These are phyloP conservation scores for Hypercompe scribonia DNA, from an alignment of 2,888 invertebrate species.

Conservation along the genomic window DNA sequence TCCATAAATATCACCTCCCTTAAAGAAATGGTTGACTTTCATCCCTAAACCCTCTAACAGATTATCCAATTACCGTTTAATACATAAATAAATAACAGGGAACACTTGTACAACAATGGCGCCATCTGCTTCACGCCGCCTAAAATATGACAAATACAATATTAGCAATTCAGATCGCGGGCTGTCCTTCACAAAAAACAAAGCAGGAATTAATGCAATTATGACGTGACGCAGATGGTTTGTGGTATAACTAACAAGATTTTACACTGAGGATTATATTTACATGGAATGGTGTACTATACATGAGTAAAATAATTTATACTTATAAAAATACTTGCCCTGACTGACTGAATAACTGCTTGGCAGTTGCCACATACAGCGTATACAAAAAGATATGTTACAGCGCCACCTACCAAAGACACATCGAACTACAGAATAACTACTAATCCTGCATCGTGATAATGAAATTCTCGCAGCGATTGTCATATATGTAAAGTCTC, in stretches of 20 bases:
- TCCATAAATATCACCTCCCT: background rate
- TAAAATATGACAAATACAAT: constrained; percentile 52
- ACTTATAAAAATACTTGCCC: too few relatives aligned
- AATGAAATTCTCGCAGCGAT: too few relatives aligned
- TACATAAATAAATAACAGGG: constrained; percentile 28
- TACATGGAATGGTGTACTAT: background rate
- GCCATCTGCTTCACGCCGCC: constrained; percentile 53
- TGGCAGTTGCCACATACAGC: too few relatives aligned
- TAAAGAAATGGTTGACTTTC: constrained; percentile 4
- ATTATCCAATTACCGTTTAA: constrained; percentile 21
- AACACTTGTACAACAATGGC: constrained; percentile 51
- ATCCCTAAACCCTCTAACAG: constrained; percentile 4
- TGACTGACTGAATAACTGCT: too few relatives aligned
- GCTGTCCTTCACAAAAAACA: constrained; percentile 58
- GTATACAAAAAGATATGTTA: too few relatives aligned
- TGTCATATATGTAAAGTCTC: too few relatives aligned
- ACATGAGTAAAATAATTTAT: too few relatives aligned
- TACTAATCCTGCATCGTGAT: too few relatives aligned
- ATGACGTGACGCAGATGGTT: constrained; percentile 57
- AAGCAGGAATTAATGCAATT: constrained; percentile 64
- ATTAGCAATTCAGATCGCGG: constrained; percentile 64
- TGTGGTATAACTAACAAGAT: constrained; percentile 19
- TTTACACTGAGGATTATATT: constrained; percentile 10
- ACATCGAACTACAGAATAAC: too few relatives aligned
- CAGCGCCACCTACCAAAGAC: too few relatives aligned